Evolutionary conservation across 2,888 invertebrate species (phyloP), one percentile per base, ranked within the genome.

Genomic region (Drosophila austrosaltans): DNA sequence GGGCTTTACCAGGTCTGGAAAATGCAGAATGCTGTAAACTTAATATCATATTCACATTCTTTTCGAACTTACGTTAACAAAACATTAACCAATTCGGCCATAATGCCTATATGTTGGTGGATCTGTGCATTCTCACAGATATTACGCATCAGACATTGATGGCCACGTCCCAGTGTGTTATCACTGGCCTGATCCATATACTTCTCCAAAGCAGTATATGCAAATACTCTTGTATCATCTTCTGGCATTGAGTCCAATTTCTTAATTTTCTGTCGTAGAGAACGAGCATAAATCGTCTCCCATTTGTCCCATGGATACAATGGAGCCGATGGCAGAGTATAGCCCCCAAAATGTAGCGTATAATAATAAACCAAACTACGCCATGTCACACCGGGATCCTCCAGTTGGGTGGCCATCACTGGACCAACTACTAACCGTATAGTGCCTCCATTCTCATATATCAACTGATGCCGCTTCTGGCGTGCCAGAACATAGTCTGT

Each of bases 121-220:
- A 90, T 68, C 73, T 91, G 91, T 0, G 84, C 90, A 82, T 91
- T 92, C 73, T 91, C 92, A 70, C 91, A 92, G 39, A 91, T 92
- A 36, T 91, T 79, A 7, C 92, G 78, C 30, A 91, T 53, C 3
- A 92, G 73, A 68, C 91, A 91, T 62, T 87, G 76, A 10, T 75
- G 77, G 36, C 91, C 91, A 63, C 81, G 39, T 64, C 53, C 53
- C 56, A 28, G 59, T 40, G 69, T 36, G n/a, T 67, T 69, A 28
- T 68, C 70, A 65, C 73, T 75, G n/a, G 69, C 32, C n/a, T 83
- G 69, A 58, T 78, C 81, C 71, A 92, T 88, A 22, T 88, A 90
- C 32, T 81, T 76, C 74, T 92, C 92, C 42, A 92, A 58, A 3
- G 85, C 81, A 0, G 83, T 77, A 67, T 92, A 92, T 0, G 87